Evolutionary conservation across 2,888 invertebrate species (phyloP).

Genomic region (Agriotes lineatus): DNA sequence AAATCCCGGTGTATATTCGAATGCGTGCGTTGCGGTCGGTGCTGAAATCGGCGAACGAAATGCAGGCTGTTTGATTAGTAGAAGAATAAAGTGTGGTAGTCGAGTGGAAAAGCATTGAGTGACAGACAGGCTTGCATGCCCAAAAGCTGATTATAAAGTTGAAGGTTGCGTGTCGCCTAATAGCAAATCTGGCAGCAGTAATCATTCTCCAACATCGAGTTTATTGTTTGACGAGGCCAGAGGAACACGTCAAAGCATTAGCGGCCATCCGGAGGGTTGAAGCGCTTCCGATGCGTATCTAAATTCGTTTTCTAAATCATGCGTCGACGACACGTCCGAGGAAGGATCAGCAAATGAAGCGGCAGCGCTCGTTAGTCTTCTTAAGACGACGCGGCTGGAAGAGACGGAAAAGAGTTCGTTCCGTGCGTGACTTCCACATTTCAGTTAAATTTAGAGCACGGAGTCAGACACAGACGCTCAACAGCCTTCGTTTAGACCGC

Average conservation of each 20-base stretch:
- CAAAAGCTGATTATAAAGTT: constrained; percentile 57
- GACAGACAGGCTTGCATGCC: constrained; percentile 60
- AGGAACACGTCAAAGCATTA: constrained; percentile 56
- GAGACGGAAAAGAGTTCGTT: constrained; percentile 22
- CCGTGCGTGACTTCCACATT: constrained; percentile 38
- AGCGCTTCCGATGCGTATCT: constrained; percentile 36
- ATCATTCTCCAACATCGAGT: constrained; percentile 58
- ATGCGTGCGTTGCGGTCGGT: neutral
- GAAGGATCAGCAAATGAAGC: constrained; percentile 26
- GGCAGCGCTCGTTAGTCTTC: constrained; percentile 27
- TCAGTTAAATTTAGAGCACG: constrained; percentile 39
- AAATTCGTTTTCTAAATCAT: constrained; percentile 35
- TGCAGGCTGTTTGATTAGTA: constrained; percentile 3
- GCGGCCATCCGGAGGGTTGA: constrained; percentile 46
- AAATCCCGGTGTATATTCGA: too few species aligned
- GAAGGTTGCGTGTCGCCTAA: constrained; percentile 60
- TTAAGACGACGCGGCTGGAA: constrained; percentile 8
- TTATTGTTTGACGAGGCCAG: constrained; percentile 60
- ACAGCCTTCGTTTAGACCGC: constrained; percentile 26
- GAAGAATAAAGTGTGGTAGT: constrained; percentile 21
- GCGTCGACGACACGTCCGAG: constrained; percentile 32
- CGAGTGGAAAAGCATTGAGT: constrained; percentile 51
- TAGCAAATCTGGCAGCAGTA: constrained; percentile 61
- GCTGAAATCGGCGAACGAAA: neutral
- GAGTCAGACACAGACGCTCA: constrained; percentile 14